phyloP scores from a whole-genome alignment of 2,888 invertebrate genomes.

The Coelopa pilipes region DNA sequence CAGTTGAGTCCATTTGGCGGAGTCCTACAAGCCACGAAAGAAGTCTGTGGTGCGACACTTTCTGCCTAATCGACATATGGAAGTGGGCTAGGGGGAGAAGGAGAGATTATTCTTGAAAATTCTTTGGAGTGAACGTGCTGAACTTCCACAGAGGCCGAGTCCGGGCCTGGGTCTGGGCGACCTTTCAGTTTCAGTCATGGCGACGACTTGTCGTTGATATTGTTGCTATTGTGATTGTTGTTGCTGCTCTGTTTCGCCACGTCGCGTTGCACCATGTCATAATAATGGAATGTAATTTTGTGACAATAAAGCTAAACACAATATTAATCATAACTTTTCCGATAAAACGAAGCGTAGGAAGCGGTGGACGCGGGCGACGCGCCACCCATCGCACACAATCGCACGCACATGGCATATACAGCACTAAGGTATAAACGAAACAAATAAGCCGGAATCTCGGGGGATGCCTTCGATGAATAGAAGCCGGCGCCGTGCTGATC shows the following conservation, averaged over 20 bases:
- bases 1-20: too few species aligned
- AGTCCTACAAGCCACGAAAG: too few species aligned
- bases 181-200: neutral
- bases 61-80: slow-evolving; percentile 14
- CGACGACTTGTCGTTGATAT: neutral
- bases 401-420: neutral
- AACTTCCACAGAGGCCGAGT: neutral
- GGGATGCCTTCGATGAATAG: slow-evolving; percentile 19
- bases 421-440: neutral
- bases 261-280: slow-evolving; percentile 10
- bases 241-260: neutral
- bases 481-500: neutral
- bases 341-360: neutral
- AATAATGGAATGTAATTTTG: slow-evolving; percentile 31
- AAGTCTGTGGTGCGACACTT: too few species aligned
- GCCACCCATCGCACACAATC: neutral
- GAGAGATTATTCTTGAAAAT: slow-evolving; percentile 19
- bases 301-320: slow-evolving; percentile 32
- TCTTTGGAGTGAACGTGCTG: slow-evolving; percentile 13
- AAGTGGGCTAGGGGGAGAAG: neutral
- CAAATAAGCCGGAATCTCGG: slow-evolving; percentile 20
- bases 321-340: slow-evolving; percentile 29
- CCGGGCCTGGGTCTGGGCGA: neutral
- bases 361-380: too few species aligned
- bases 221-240: neutral